Evolutionary conservation across 2,888 invertebrate genomes (phyloP), one percentile per base, ranked within the genome.

Genomic region (Lysandra bellargus): DNA sequence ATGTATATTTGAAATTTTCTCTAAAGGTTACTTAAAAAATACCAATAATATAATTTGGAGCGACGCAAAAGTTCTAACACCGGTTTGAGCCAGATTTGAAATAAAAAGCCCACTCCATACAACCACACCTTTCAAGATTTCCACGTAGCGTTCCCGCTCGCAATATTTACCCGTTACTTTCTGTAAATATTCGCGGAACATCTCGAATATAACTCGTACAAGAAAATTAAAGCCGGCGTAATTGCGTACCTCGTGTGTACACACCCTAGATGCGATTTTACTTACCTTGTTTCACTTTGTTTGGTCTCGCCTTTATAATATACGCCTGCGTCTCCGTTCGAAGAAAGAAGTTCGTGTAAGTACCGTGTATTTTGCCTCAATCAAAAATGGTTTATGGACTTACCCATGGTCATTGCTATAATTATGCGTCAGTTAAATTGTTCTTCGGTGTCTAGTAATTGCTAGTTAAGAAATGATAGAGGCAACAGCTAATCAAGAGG

Each of bases 131-230:
- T n/a, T 80, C 79, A 86, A 91, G 89, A 90, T 87, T 91, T 87
- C 91, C 86, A 93, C 93, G 92, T 93, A 87, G 88, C 88, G 87
- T 87, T 83, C 84, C 79, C 79, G 85, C 85, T 88, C 87, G 89
- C 89, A 90, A 93, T 94, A 93, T 94, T 94, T 94, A 91, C 93
- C 90, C 89, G 90, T 89, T 91, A 92, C 93, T 94, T 93, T 92
- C 92, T 87, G 91, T 89, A 92, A 92, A 93, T 90, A 92, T 88
- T 86, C 85, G 80, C 87, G 84, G 88, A 89, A 90, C 90, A 89
- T 90, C 88, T 85, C 88, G 87, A 88, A 89, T 89, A 88, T 87
- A 91, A 90, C 91, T 91, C 89, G 90, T 89, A 91, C 92, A 92
- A 92, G 91, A 90, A 91, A 92, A 92, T 93, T 92, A 93, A 57